phyloP scores from a whole-genome alignment of 2,888 invertebrate genomes.

The Agriopis aurantiaria region DNA sequence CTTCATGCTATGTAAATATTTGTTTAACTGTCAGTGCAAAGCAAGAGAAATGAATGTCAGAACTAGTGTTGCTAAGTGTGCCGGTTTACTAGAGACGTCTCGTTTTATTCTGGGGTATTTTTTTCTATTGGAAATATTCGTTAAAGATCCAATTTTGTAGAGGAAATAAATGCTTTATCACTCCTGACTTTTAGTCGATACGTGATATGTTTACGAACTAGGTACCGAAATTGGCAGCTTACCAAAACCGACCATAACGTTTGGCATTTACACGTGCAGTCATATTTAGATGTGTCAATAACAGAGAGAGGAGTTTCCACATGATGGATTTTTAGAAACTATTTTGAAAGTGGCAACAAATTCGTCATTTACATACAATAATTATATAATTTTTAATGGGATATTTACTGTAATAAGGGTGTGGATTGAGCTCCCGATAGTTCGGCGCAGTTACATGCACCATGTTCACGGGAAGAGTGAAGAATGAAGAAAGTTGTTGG shows the following conservation, averaged over 20 bases:
- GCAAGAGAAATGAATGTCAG: constrained; percentile 20
- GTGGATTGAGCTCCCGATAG: too few species aligned
- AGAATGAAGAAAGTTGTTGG: too few species aligned
- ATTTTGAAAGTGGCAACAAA: not conserved
- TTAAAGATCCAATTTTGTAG: constrained; percentile 17
- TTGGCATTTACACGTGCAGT: constrained; percentile 30
- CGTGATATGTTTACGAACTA: constrained; percentile 15
- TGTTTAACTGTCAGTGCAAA: constrained; percentile 8
- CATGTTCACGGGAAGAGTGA: too few species aligned
- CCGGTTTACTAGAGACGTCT: constrained; percentile 19
- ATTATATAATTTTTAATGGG: not conserved
- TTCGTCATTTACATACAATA: not conserved
- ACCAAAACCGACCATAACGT: constrained; percentile 21
- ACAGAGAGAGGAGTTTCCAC: not conserved
- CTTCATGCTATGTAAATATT: too few species aligned
- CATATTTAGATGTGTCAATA: constrained; percentile 31
- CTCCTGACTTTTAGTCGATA: constrained; percentile 7
- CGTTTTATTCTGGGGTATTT: constrained; percentile 8
- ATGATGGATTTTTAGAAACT: not conserved
- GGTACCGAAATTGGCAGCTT: constrained; percentile 13
- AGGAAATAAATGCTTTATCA: constrained; percentile 22
- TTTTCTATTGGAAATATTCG: constrained; percentile 12
- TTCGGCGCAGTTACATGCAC: too few species aligned
- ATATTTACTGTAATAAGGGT: too few species aligned
- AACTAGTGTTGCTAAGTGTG: constrained; percentile 31